Evolutionary conservation across 2,888 invertebrate species (phyloP).

Genomic region (Metacarcinus magister): DNA sequence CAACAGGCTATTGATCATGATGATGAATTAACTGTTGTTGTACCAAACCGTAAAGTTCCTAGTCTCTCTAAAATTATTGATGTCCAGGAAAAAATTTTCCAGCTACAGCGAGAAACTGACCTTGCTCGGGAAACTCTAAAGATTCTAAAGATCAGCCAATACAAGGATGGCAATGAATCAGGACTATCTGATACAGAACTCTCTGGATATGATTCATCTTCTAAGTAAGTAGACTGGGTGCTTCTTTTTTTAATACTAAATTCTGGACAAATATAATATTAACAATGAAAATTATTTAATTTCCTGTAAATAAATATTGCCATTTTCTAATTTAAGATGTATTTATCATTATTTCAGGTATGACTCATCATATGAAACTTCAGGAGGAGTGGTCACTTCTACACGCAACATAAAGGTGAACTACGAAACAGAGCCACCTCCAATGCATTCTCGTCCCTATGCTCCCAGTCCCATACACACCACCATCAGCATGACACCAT

Average conservation of each 20-base stretch:
- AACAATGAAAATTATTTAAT: not conserved
- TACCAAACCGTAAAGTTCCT: constrained; percentile 97
- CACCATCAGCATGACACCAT: constrained; percentile 67
- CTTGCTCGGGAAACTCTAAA: constrained; percentile 95
- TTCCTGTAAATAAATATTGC: not conserved
- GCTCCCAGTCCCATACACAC: constrained; percentile 10
- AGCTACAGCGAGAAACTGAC: constrained; percentile 94
- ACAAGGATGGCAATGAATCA: constrained; percentile 87
- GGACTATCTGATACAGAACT: constrained; percentile 83
- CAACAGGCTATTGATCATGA: constrained; percentile 95
- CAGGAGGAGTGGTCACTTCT: constrained; percentile 80
- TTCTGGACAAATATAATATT: not conserved
- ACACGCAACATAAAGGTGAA: constrained; percentile 74
- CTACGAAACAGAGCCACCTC: constrained; percentile 67
- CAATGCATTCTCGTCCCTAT: constrained; percentile 4
- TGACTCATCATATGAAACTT: constrained; percentile 81
- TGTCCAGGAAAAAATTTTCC: constrained; percentile 89
- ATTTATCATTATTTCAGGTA: constrained; percentile 74
- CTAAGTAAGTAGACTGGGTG: constrained; percentile 59
- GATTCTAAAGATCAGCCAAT: constrained; percentile 96
- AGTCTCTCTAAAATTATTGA: constrained; percentile 98
- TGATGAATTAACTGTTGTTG: constrained; percentile 94
- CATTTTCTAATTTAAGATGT: not conserved
- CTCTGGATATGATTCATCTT: constrained; percentile 87
- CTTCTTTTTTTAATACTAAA: not conserved